Conservation (phyloP, 37 sponge, comb jelly and placozoan species). For the Spongilla lacustris region DNA sequence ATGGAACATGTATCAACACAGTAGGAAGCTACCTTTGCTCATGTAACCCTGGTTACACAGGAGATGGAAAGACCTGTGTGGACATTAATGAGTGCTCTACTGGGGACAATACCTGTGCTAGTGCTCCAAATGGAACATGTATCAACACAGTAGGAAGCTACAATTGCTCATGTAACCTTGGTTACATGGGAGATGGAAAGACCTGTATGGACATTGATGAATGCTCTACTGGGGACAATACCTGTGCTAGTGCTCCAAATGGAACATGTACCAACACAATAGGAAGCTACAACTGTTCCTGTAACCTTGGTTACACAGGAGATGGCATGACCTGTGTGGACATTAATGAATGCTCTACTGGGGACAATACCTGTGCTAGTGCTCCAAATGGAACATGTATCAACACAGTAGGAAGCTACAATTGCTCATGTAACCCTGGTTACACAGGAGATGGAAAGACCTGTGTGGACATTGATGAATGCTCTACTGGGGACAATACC, state of each 20-base stretch:
- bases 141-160: neutral
- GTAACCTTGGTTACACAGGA: conserved; percentile 43
- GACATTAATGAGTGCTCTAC: neutral
- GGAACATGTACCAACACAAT: conserved; percentile 11
- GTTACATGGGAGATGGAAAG: neutral
- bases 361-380: too few species aligned
- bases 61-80: conserved; percentile 27
- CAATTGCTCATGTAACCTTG: neutral
- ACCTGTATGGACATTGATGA: conserved; percentile 40
- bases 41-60: conserved; percentile 44
- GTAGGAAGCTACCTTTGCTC: conserved; percentile 27
- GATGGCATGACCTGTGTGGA: conserved; percentile 22
- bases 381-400: too few species aligned
- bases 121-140: neutral
- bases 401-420: too few species aligned
- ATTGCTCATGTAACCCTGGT: too few species aligned
- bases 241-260: conserved; percentile 19
- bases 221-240: conserved; percentile 5
- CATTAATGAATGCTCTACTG: neutral
- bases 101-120: neutral
- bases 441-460: too few species aligned
- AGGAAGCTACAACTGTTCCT: conserved; percentile 34
- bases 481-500: neutral
- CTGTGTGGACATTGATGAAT: conserved; percentile 39
- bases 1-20: conserved; percentile 21